These are phyloP conservation scores for Bubo bubo DNA, from an alignment of 2,113 vertebrate genomes.

Conservation along the genomic window DNA sequence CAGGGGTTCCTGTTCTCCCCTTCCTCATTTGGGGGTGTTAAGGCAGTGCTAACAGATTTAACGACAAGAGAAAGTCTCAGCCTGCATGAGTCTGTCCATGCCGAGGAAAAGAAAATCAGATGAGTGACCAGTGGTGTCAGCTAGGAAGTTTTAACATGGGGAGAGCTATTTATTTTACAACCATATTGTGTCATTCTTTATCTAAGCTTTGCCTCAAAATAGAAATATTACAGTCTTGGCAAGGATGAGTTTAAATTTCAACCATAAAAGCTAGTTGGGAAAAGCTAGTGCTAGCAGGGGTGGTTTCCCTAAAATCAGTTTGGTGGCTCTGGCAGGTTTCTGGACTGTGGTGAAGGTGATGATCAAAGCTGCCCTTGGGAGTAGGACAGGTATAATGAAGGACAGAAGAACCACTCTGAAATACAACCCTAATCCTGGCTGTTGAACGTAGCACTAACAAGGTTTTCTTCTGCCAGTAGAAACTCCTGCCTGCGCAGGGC, in stretches of 20 bases:
- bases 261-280: neutral
- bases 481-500: neutral
- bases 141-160: neutral
- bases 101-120: neutral
- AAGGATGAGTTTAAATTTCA: neutral
- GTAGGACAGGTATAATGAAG: neutral
- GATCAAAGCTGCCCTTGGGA: neutral
- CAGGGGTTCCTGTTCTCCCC: neutral
- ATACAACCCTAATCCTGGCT: neutral
- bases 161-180: neutral
- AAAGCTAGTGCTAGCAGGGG: neutral
- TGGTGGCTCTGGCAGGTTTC: neutral
- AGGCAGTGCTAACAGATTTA: neutral
- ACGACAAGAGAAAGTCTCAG: neutral
- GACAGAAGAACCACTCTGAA: neutral
- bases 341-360: neutral
- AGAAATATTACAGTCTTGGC: neutral
- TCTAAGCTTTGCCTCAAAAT: neutral
- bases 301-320: neutral
- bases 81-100: neutral
- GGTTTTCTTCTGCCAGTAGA: neutral
- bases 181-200: neutral
- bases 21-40: neutral
- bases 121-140: neutral
- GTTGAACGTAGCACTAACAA: neutral